Evolutionary conservation across 2,888 invertebrate species (phyloP), one percentile per base, ranked within the genome.

Genomic region (Eupeodes latifasciatus): DNA sequence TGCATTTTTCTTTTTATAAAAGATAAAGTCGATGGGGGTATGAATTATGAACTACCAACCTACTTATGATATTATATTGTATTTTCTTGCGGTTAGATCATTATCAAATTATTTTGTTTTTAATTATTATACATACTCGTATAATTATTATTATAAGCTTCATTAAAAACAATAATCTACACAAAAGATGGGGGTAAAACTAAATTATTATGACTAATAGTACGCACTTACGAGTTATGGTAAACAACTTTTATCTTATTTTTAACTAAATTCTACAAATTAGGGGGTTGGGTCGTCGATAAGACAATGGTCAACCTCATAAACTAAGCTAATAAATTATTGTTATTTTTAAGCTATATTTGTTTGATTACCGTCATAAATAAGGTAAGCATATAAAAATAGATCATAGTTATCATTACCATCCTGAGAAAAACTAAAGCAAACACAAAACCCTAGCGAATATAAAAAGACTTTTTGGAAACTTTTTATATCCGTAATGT

Each of bases 241-340:
- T 61, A 40, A 62, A 62, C 40, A 62, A 62, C 36, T 62, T 27
- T 62, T 36, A 40, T 62, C 40, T 36, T 10, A n/a, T 10, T 36
- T 9, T 51, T 51, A 51, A 59, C 7, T 27, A n/a, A 36, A 4
- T 4, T 59, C 12, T 1, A 27, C 5, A 27, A 27, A 57, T 40
- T 10, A 11, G 2, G 5, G 27, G 27, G 57, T 57, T 57, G 19
- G 27, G 11, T 55, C 16, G 10, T 55, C 55, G 57, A 57, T 57
- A 57, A 57, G 27, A 57, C 19, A 5, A 1, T 27, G 19, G 57
- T 27, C 12, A 12, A 57, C 27, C 1, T 12, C 12, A 57, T 57
- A 57, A 57, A 57, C 9, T 16, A 19, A 19, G 27, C 4, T 59
- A 1, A 51, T 51, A 51, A 51, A 47, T 47, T 4, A 19, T 55